Base-by-base conservation (phyloP, 37 sponge, comb jelly and placozoan genomes). In the Crambe crambe region DNA sequence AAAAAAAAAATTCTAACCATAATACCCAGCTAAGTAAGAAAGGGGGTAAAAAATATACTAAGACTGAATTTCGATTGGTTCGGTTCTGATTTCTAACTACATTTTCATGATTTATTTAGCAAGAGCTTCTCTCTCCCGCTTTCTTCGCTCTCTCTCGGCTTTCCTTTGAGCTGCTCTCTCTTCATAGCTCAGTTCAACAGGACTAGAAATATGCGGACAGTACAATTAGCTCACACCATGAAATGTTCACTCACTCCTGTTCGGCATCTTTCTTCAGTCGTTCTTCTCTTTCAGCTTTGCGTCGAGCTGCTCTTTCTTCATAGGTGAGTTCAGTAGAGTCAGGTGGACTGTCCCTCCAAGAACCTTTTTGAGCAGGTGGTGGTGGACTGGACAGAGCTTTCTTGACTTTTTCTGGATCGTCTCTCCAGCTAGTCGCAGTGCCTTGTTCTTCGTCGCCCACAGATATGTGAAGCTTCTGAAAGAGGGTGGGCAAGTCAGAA, bases 141-240 rank as follows among this genome's bases (percentile, higher is more conserved):
- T 72, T 27, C 86, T 58, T 32, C 71, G 72, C 74, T 92, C 93
- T 29, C 93, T 75, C 37, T 88, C 93, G 2, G 89, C 89, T 57
- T 64, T 80, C 42, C 93, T 65, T 42, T 69, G 56, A 1, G 85
- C 83, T 29, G 86, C 89, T 31, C 93, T 56, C 68, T 88, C 89
- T 56, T 92, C 93, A 37, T 88, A 92, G 8, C 82, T 67, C 56
- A 82, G 42, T 37, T 56, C 79, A 23, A 12, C 61, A 1, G 36
- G 32, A 12, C 74, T 29, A 25, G n/a, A 70, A 38, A 23, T 9
- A 70, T 21, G 22, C 29, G n/a, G n/a, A n/a, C n/a, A n/a, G n/a
- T n/a, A n/a, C n/a, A n/a, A n/a, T n/a, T n/a, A n/a, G n/a, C 61
- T 8, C 2, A 26, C 51, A 72, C 22, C 72, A 36, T 40, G 38